A percentile compares a stretch with the other conserved stretches of the same genome.
phyloP scores from a whole-genome alignment of 2,797 vertebrate genomes.

The Enteromius radiatus region DNA sequence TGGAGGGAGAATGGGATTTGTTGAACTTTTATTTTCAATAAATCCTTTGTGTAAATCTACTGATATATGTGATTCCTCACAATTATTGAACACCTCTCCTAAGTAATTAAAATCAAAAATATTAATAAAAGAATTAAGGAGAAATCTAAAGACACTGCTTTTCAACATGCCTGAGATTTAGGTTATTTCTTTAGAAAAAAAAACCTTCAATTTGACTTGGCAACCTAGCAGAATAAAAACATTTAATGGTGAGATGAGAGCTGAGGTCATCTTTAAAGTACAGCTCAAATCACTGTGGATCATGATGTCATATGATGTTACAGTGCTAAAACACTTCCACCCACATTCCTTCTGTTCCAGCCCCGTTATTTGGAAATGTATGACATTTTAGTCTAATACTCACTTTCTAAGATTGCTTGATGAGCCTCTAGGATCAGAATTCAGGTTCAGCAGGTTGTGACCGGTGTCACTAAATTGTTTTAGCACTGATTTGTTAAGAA shows the following conservation, averaged over 20 bases:
- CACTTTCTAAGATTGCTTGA: background rate
- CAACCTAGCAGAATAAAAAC: background rate
- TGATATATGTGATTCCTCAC: background rate
- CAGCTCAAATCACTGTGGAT: background rate
- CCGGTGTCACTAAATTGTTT: background rate
- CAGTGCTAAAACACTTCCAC: background rate
- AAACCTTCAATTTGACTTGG: background rate
- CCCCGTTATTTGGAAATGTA: constrained; percentile 2
- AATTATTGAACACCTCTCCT: background rate
- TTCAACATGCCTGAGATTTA: background rate
- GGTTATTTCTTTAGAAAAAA: background rate
- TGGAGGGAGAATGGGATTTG: background rate
- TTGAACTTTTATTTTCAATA: background rate
- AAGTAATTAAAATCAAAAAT: no score
- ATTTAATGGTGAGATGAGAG: background rate
- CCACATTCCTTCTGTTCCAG: constrained; percentile 15
- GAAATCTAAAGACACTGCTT: background rate
- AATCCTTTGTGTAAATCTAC: background rate
- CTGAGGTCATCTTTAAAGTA: constrained; percentile 15
- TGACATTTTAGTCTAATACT: background rate
- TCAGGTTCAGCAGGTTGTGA: background rate
- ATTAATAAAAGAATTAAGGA: background rate
- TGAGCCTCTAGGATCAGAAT: background rate
- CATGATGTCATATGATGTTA: constrained; percentile 5
- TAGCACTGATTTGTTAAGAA: background rate